Evolutionary conservation across 2,797 vertebrate genomes (phyloP).

Genomic region (Urosaurus nigricauda): DNA sequence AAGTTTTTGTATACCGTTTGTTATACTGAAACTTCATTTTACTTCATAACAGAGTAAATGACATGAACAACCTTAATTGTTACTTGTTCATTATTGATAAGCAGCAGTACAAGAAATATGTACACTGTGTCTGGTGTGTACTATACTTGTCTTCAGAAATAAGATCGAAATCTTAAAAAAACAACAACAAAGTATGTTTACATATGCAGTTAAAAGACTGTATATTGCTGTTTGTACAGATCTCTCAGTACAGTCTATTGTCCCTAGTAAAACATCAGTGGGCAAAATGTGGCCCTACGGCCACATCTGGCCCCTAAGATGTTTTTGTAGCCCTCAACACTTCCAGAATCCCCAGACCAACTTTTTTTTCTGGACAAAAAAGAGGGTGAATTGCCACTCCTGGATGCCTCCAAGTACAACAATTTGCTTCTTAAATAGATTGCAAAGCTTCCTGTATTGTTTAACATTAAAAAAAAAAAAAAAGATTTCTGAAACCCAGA

Average conservation of each 20-base stretch:
- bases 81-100: background rate
- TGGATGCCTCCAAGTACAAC: no score
- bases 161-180: background rate
- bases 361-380: no score
- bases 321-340: no score
- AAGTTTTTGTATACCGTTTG: background rate
- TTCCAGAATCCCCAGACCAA: no score
- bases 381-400: no score
- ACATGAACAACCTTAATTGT: background rate
- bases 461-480: no score
- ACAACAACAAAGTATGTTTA: background rate
- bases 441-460: no score
- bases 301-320: no score
- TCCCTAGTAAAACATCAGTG: no score
- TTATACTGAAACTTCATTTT: background rate
- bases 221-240: conserved; percentile 29
- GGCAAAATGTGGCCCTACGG: no score
- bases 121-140: background rate
- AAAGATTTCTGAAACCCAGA: no score
- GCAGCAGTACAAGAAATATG: background rate
- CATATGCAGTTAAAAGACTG: background rate
- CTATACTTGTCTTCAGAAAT: background rate
- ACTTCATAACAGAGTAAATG: background rate
- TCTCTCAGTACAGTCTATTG: conserved; percentile 11
- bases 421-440: no score